Base-by-base conservation (phyloP, 1,140 invertebrate species). In the Neuroterus valhalla region DNA sequence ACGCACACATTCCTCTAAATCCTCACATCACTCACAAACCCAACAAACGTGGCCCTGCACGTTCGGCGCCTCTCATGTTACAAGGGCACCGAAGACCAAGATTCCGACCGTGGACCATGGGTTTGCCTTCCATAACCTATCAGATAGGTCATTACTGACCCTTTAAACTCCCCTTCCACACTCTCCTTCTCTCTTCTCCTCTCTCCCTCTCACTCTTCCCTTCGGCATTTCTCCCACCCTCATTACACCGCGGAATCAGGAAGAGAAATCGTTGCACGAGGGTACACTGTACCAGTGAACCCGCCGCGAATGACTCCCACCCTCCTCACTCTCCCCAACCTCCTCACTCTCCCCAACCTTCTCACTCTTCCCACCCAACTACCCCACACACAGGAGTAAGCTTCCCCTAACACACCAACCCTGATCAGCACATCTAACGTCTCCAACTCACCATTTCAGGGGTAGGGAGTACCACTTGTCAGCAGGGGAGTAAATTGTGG, bases 231-330 rank as follows among this genome's bases (percentile, higher is more conserved):
- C 55, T 26, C 55, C 23, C 14, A 11, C 21, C 52, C 17, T 50
- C 19, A 19, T 5, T 50, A 15, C 17, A 55, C 11, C 2, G 77
- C 77, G 85, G 85, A 89, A 88, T 86, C 83, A 89, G 88, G 87
- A 88, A 90, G 87, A 89, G 85, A 90, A 87, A 88, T 82, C 84
- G 86, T 89, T 87, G 88, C 83, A 87, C 85, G 81, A 89, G 89
- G 85, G 87, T 89, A 89, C 87, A 89, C 82, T 89, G 89, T 90
- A 88, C 88, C 84, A 90, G 89, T 89, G 88, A 90, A 89, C 88
- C 87, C 84, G 74, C 77, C 74, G 79, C 74, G 73, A 70, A 74
- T 81, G 75, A 55, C 78, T 75, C 80, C 79, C 74, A 78, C 78
- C 71, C 68, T 46, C 48, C 44, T 23, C 23, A 2, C 82, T 75